Conservation (phyloP, 2,888 invertebrate genomes). For the Shargacucullia verbasci region DNA sequence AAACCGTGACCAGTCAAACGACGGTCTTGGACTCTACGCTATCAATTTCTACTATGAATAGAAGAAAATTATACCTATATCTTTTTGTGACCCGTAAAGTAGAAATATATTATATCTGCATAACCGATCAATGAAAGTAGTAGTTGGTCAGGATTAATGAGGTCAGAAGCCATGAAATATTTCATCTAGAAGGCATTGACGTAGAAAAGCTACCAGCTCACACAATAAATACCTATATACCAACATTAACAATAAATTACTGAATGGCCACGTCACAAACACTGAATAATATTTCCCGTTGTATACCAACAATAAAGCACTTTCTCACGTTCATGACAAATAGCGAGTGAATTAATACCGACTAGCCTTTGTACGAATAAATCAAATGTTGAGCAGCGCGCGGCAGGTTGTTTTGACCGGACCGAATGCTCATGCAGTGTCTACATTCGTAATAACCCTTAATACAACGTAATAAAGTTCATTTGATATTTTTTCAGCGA, state of each 20-base stretch:
- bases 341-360: constrained; percentile 83
- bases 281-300: constrained; percentile 70
- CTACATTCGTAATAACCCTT: constrained; percentile 9
- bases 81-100: too few relatives aligned
- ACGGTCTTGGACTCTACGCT: too few relatives aligned
- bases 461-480: constrained; percentile 26
- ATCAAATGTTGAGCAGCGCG: constrained; percentile 77
- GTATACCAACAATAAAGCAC: constrained; percentile 80
- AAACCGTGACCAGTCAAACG: too few relatives aligned
- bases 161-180: constrained; percentile 16
- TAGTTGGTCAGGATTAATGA: neutral
- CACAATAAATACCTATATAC: constrained; percentile 40
- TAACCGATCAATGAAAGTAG: neutral
- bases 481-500: constrained; percentile 12
- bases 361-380: constrained; percentile 75
- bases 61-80: too few relatives aligned
- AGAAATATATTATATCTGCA: too few relatives aligned
- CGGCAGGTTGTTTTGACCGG: constrained; percentile 70
- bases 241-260: constrained; percentile 48
- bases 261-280: constrained; percentile 37
- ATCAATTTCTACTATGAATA: too few relatives aligned
- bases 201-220: constrained; percentile 16
- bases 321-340: constrained; percentile 85
- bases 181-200: constrained; percentile 12
- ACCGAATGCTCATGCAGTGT: constrained; percentile 40